Evolutionary conservation across 2,888 invertebrate genomes (phyloP), one percentile per base, ranked within the genome.

Genomic region (Mantis religiosa): DNA sequence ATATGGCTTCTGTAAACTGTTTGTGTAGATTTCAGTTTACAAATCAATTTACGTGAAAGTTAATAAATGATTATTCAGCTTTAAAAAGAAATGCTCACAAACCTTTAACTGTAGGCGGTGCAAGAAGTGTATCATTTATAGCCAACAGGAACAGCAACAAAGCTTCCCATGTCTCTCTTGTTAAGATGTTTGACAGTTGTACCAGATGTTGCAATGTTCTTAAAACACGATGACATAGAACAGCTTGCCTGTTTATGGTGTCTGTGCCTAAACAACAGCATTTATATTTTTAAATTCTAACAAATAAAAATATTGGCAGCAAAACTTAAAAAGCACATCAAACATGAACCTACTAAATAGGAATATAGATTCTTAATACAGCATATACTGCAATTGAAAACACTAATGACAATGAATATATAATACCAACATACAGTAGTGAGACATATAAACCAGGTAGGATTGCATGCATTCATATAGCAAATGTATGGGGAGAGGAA

Each of bases 231-330:
- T 98, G 98, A 93, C 98, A 98, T 0, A 98, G 94, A 4, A 99
- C 97, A 0, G 98, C 98, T 94, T 99, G 99, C 90, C 98, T 95
- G 93, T 98, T 97, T 91, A 98, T 98, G 9, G 97, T 96, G 93
- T 99, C 99, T 83, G 97, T 95, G 91, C 97, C 98, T 98, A 87
- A 83, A 83, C 1, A 83, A 3, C 6, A 20, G 14, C 14, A 28
- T 27, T 28, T 83, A 83, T 12, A 83, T 83, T 1, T 41, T 41
- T 41, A 41, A 12, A 41, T 12, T 41, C 12, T 41, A 9, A 41
- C 41, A 41, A 9, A 41, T 12, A 41, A 41, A 41, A 12, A 41
- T 34, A 34, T 34, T 3, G 34, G 7, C 7, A 34, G 34, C 34
- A n/a, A n/a, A n/a, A n/a, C n/a, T n/a, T n/a, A n/a, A n/a, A n/a